Conservation (phyloP, 2,113 vertebrate genomes). For the Stigmatopora nigra region DNA sequence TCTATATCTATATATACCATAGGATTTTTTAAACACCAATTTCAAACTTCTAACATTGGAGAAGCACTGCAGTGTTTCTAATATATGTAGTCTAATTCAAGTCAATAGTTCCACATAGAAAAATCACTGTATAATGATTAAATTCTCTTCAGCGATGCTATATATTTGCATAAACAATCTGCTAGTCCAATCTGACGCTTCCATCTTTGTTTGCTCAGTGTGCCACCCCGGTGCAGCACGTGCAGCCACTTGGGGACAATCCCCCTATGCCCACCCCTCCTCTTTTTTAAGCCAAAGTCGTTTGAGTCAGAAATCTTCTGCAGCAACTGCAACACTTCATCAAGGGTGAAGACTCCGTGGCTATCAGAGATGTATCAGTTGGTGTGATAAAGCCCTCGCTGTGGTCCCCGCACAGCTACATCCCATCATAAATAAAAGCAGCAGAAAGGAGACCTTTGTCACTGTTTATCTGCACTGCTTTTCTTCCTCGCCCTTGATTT, state of each 20-base stretch:
- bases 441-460: slow-evolving; percentile 94
- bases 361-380: slow-evolving; percentile 96
- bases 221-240: slow-evolving; percentile 76
- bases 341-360: slow-evolving; percentile 89
- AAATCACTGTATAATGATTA: background rate
- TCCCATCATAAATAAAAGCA: slow-evolving; percentile 97
- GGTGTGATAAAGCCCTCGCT: slow-evolving; percentile 90
- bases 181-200: slow-evolving; percentile 12
- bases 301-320: slow-evolving; percentile 91
- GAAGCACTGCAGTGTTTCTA: no score
- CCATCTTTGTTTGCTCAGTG: slow-evolving; percentile 78
- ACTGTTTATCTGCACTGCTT: slow-evolving; percentile 98
- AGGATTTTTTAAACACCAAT: no score
- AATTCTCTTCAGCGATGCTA: background rate
- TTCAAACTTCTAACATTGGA: no score
- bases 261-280: slow-evolving; percentile 66
- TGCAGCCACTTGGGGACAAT: slow-evolving; percentile 76
- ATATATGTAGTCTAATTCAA: background rate
- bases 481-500: slow-evolving; percentile 99
- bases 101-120: no score
- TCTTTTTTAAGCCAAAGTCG: slow-evolving; percentile 73
- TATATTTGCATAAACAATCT: background rate
- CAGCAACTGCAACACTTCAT: slow-evolving; percentile 92
- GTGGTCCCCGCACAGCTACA: slow-evolving; percentile 87
- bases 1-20: no score